These are phyloP conservation scores for Novumbra hubbsi DNA, from an alignment of 2,797 vertebrate species.

Conservation along the genomic window DNA sequence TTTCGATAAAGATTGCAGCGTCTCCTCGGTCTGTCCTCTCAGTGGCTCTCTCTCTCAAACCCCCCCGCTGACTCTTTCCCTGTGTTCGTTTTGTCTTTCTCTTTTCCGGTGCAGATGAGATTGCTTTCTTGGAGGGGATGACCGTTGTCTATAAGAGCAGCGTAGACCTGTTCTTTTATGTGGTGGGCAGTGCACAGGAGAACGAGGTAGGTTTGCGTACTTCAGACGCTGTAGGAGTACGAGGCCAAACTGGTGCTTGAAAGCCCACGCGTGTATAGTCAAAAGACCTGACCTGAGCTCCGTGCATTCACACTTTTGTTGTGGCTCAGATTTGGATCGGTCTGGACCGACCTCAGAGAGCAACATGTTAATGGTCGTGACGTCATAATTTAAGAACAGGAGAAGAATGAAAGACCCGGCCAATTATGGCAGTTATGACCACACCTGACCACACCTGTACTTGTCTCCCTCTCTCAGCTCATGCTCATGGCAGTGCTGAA, in stretches of 20 bases:
- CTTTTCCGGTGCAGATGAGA: constrained; percentile 76
- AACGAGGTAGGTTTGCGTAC: constrained; percentile 77
- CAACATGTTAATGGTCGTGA: not conserved
- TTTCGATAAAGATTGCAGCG: not conserved
- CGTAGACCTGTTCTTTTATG: constrained; percentile 87
- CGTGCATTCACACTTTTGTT: too few species aligned
- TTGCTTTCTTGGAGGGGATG: constrained; percentile 84
- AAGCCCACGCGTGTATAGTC: not conserved
- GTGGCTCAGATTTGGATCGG: not conserved
- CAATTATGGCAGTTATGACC: not conserved
- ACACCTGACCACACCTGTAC: not conserved
- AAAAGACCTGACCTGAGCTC: not conserved
- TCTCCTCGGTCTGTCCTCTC: not conserved
- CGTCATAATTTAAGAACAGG: not conserved
- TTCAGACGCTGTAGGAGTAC: not conserved
- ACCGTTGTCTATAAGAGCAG: constrained; percentile 89
- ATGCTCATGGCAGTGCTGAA: constrained; percentile 80
- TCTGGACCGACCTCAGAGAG: not conserved
- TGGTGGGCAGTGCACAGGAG: constrained; percentile 86
- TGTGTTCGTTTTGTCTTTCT: constrained; percentile 4
- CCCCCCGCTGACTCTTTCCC: not conserved
- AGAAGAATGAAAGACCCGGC: not conserved
- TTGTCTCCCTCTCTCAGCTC: constrained; percentile 52
- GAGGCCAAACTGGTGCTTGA: not conserved
- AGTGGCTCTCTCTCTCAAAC: not conserved